Evolutionary conservation across 2,888 invertebrate genomes (phyloP).

Genomic region (Adelphocoris suturalis): DNA sequence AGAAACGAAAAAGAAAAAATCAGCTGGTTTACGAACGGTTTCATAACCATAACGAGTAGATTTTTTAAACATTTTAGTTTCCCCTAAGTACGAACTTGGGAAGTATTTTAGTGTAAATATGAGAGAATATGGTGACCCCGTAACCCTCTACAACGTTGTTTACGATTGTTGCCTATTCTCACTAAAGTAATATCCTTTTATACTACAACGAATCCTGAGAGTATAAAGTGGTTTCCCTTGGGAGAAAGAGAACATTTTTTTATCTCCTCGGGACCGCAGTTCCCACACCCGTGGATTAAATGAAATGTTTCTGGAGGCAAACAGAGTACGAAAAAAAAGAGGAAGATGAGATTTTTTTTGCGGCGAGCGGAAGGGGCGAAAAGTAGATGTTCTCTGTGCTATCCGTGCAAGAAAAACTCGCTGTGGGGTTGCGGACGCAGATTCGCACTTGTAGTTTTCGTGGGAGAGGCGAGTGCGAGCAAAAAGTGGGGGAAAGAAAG

Average conservation of each 20-base stretch:
- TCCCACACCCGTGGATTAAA: slow-evolving; percentile 39
- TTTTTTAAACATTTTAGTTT: no score
- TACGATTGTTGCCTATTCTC: background rate
- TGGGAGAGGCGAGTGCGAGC: background rate
- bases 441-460: slow-evolving; percentile 14
- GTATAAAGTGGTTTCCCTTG: slow-evolving; percentile 15
- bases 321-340: background rate
- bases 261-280: slow-evolving; percentile 11
- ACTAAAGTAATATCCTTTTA: slow-evolving; percentile 20
- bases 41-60: no score
- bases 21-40: no score
- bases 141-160: slow-evolving; percentile 5
- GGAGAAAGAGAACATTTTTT: background rate
- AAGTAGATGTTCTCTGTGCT: slow-evolving; percentile 14
- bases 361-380: background rate
- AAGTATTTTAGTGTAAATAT: no score
- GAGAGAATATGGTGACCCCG: background rate
- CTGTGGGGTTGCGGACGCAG: background rate
- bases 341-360: slow-evolving; percentile 18
- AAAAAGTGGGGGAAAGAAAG: background rate
- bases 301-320: slow-evolving; percentile 20
- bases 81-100: no score
- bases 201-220: slow-evolving; percentile 10
- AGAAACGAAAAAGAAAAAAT: no score
- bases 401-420: slow-evolving; percentile 8